A percentile compares a stretch with the other conserved stretches of the same genome.
Evolutionary conservation across 2,888 invertebrate genomes (phyloP).

Genomic region (Apomyelois bistriatella): DNA sequence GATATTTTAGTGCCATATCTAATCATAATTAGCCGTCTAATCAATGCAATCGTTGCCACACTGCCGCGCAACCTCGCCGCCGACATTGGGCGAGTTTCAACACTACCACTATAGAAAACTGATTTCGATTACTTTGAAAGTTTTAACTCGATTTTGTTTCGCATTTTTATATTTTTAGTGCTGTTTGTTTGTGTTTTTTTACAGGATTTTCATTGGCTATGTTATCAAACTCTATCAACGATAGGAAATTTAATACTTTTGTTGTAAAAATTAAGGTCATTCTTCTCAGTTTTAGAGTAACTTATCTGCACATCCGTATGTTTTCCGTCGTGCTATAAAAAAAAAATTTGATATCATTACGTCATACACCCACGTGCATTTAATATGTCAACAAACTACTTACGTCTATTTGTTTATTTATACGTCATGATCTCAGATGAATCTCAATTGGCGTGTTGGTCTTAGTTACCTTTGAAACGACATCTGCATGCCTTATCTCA

Average conservation of each 20-base stretch:
- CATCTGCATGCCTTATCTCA: neutral
- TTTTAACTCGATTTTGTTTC: slow-evolving; percentile 3
- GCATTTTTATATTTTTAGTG: neutral
- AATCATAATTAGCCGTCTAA: slow-evolving; percentile 22
- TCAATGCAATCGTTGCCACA: slow-evolving; percentile 41
- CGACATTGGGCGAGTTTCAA: slow-evolving; percentile 49
- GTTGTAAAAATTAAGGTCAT: neutral
- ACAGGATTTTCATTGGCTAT: slow-evolving; percentile 2
- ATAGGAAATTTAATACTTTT: neutral
- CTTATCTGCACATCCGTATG: neutral
- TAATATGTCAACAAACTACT: slow-evolving; percentile 7
- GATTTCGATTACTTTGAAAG: slow-evolving; percentile 52
- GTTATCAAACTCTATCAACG: too few species aligned
- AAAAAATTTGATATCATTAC: neutral
- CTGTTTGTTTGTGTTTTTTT: slow-evolving; percentile 4
- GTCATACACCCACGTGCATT: slow-evolving; percentile 5
- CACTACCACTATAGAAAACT: slow-evolving; percentile 41
- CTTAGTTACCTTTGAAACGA: neutral
- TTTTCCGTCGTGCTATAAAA: neutral
- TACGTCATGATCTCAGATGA: neutral
- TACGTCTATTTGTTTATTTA: slow-evolving; percentile 6
- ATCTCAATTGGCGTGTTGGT: neutral
- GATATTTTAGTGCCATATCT: slow-evolving; percentile 23
- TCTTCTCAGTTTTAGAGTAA: neutral
- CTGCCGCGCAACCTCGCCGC: slow-evolving; percentile 40